Evolutionary conservation across 2,888 invertebrate species (phyloP).

Genomic region (Drosophila pseudotakahashii): DNA sequence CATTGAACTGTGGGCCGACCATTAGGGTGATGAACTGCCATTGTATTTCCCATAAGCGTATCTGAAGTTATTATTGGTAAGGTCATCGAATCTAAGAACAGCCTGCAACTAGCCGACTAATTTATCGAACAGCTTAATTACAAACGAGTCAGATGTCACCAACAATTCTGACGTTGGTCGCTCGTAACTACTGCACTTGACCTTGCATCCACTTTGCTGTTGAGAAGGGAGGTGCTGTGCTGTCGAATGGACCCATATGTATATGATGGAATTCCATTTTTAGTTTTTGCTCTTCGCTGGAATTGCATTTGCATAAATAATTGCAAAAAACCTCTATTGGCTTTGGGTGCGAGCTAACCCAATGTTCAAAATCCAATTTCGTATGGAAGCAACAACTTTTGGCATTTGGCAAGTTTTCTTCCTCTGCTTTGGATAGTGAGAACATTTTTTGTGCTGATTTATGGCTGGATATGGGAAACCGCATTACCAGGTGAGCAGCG

Average conservation of each 20-base stretch:
- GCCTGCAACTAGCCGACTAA: too few species aligned
- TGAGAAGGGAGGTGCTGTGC: background rate
- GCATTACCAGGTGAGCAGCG: constrained; percentile 1
- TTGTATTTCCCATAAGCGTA: too few species aligned
- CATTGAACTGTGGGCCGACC: constrained; percentile 28
- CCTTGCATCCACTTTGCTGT: constrained; percentile 28
- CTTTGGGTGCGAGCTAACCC: constrained; percentile 9
- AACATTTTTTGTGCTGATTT: constrained; percentile 50
- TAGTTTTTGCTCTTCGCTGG: constrained; percentile 1
- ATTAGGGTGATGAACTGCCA: too few species aligned
- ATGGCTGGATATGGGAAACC: constrained; percentile 31
- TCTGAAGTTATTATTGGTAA: too few species aligned
- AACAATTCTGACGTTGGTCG: constrained; percentile 34
- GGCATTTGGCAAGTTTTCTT: background rate
- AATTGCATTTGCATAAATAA: constrained; percentile 53
- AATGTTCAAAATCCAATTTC: background rate
- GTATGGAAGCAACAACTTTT: too few species aligned
- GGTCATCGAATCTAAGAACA: too few species aligned
- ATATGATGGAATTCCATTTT: constrained; percentile 13
- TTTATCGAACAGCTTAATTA: too few species aligned
- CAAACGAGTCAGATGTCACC: too few species aligned
- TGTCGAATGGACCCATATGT: background rate
- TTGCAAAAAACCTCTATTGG: constrained; percentile 30
- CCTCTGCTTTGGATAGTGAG: background rate
- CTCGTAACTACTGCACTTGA: constrained; percentile 41